Base-by-base conservation (phyloP, 2,888 invertebrate genomes). In the Helicoverpa assulta region DNA sequence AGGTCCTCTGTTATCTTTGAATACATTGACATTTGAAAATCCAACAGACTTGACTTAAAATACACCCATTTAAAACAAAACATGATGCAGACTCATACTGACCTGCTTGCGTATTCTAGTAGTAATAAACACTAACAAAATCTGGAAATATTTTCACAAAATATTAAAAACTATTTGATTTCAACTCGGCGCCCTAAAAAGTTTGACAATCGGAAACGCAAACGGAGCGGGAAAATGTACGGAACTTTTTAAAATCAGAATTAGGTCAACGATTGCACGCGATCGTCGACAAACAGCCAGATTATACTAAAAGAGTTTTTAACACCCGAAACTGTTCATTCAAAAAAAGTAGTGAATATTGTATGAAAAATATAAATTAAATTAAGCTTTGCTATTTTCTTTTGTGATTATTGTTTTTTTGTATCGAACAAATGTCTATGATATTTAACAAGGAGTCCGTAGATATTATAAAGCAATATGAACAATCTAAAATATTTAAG, bases 181-280 rank as follows among this genome's bases (percentile, higher is more conserved):
- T 79, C 74, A 72, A 73, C 67, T 76, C 66, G 58, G 59, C 73
- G 71, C 71, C 74, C 73, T 74, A 82, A 81, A 80, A 84, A 80
- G 82, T 81, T 85, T 87, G 85, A 83, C 86, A 86, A 76, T 85
- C 72, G 71, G 83, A 88, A 83, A 85, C 73, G 83, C 76, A 86
- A 87, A 82, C 78, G 76, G 53, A 69, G 78, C 73, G 84, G 81
- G 73, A 83, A 82, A 84, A 81, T 76, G 60, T 70, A 70, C 73
- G 63, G 71, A 84, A 84, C 83, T 86, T 89, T 90, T 88, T 86
- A 86, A 86, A 83, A 81, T 84, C 72, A 80, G 84, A 90, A 88
- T 76, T 88, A 86, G 87, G 89, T 89, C 88, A 87, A 82, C 81
- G 85, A 86, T 78, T 81, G 82, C 83, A 81, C 83, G 85, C 88